These are phyloP conservation scores for Mandrillus leucophaeus DNA, from an alignment of 2,113 vertebrate genomes.

Conservation along the genomic window DNA sequence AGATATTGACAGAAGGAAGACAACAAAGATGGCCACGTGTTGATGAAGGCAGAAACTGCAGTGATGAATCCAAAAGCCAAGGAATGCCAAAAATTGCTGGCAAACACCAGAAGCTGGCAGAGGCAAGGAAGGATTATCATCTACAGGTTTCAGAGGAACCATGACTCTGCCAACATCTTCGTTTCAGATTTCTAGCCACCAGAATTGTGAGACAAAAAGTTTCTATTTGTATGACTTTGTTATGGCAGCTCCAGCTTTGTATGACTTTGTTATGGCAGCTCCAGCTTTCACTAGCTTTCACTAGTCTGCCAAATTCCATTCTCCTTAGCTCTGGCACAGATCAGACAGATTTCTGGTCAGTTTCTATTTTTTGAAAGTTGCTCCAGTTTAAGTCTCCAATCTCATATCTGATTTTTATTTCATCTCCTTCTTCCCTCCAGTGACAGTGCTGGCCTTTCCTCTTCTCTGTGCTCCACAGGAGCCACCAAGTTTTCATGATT, in stretches of 20 bases:
- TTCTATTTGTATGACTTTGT: neutral
- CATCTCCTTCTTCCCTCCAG: neutral
- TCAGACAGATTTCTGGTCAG: neutral
- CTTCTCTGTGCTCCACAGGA: neutral
- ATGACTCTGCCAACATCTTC: neutral
- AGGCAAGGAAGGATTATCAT: neutral
- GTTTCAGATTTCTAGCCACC: neutral
- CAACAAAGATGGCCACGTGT: neutral
- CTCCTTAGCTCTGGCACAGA: neutral
- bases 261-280: too few species aligned
- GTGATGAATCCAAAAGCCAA: neutral
- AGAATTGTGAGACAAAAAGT: neutral
- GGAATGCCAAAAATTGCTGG: neutral
- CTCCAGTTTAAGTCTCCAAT: neutral
- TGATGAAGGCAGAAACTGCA: neutral
- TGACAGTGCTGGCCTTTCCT: neutral
- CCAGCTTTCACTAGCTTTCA: neutral
- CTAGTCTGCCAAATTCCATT: neutral
- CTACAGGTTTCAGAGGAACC: neutral
- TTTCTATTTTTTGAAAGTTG: conserved; percentile 10
- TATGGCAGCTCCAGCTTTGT: neutral
- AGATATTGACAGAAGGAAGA: neutral
- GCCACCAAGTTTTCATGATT: neutral
- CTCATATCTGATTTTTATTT: neutral
- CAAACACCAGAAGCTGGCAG: neutral